These are phyloP conservation scores for Stenoptilia bipunctidactyla DNA, from an alignment of 2,888 invertebrate species.

Conservation along the genomic window DNA sequence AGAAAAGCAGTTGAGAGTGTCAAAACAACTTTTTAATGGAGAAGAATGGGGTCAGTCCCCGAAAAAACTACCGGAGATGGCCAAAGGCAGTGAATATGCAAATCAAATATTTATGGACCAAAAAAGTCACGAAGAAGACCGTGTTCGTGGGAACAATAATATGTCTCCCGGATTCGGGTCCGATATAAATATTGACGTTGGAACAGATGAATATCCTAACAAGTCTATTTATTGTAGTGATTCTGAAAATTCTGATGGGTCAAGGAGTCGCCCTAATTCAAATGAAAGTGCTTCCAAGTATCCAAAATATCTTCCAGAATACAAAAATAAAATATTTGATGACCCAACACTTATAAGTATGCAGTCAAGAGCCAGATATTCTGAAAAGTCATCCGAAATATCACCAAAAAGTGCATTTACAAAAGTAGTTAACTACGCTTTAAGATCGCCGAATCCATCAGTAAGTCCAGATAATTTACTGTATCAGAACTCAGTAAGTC, in stretches of 20 bases:
- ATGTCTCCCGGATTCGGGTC: constrained; percentile 61
- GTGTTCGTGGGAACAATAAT: constrained; percentile 51
- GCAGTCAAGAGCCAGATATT: constrained; percentile 65
- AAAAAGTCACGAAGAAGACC: constrained; percentile 55
- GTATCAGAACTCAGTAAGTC: constrained; percentile 84
- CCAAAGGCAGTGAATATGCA: constrained; percentile 53
- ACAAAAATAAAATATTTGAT: constrained; percentile 73
- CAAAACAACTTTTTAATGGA: constrained; percentile 59
- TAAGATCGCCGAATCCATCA: constrained; percentile 77
- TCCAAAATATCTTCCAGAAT: constrained; percentile 62
- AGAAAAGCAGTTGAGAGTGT: constrained; percentile 66
- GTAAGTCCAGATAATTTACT: constrained; percentile 82
- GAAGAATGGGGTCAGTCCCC: constrained; percentile 59
- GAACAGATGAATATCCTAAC: constrained; percentile 62
- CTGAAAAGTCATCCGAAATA: constrained; percentile 57
- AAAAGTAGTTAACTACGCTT: constrained; percentile 74
- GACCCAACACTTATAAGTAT: constrained; percentile 67
- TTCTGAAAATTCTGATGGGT: constrained; percentile 61
- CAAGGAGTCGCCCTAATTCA: constrained; percentile 63
- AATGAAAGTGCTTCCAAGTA: constrained; percentile 68
- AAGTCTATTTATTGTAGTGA: constrained; percentile 62
- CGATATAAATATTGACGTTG: constrained; percentile 63
- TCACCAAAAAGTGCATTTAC: constrained; percentile 86
- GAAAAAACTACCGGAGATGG: constrained; percentile 50
- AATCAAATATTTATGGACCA: constrained; percentile 43